Evolutionary conservation across 2,113 vertebrate species (phyloP).

Genomic region (Chlamydotis undulata): DNA sequence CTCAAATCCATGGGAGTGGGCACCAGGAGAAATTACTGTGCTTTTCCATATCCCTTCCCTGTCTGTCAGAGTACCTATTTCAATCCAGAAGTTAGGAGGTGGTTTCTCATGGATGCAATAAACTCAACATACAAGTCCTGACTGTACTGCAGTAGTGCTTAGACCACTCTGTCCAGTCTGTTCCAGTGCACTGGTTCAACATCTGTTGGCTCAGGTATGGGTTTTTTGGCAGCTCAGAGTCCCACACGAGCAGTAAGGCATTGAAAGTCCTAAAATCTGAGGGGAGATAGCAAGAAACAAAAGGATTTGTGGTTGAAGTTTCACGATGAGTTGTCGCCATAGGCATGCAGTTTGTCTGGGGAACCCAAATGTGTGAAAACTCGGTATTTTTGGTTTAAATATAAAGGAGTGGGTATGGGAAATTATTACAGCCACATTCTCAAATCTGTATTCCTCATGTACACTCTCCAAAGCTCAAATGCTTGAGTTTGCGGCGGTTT

Average conservation of each 20-base stretch:
- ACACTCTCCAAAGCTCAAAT: neutral
- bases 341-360: neutral
- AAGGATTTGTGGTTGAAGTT: neutral
- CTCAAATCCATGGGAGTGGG: neutral
- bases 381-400: neutral
- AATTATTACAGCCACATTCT: neutral
- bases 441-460: neutral
- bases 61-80: neutral
- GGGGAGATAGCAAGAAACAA: neutral
- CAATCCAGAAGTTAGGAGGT: neutral
- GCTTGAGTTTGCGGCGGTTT: neutral
- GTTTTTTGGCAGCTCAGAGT: neutral
- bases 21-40: neutral
- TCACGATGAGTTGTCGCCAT: neutral
- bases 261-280: neutral
- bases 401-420: neutral
- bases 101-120: neutral
- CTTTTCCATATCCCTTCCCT: neutral
- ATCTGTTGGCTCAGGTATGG: neutral
- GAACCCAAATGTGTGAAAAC: neutral
- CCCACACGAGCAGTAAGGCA: neutral
- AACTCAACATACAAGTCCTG: rapidly evolving
- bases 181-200: neutral
- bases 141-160: neutral
- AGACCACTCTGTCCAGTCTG: neutral